Base-by-base conservation (phyloP, 2,888 invertebrate species). In the Platerodrilus igneus region DNA sequence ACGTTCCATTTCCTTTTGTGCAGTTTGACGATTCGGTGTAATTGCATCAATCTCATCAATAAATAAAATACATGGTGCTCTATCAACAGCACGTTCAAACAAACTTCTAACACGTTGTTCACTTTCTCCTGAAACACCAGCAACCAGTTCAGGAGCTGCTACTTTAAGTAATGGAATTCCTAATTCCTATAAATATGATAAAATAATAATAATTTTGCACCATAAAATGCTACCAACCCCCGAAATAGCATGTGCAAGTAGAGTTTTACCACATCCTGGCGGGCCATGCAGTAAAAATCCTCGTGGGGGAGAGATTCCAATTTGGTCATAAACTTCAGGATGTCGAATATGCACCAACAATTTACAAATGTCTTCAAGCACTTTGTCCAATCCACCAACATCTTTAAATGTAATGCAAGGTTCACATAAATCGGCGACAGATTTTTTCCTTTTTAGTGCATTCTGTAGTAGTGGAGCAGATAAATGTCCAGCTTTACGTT, bases 31-130 rank as follows among this genome's bases (percentile, higher is more conserved):
- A 63, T 92, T 90, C 3, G 87, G 88, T 18, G 92, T 89, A 27
- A 99, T 86, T n/a, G 92, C 83, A 72, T 99, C 97, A 43, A 99
- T 89, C 72, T 97, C 95, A 70, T 99, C 97, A 47, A 99, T 83
- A 60, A 96, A 94, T 21, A 96, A 68, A 8, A 96, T 79, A 63
- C 90, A 86, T 0, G 92, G 91, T 6, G 88, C 78, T 32, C 77
- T 70, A 39, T 71, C 67, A 4, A 77, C 64, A 1, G 95, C 94
- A 60, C 85, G 80, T 21, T 91, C 87, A 70, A 99, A 97, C 8
- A 96, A 68, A 52, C 91, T 86, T 46, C 96, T 75, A 45, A 97
- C 88, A 52, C 92, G 77, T 60, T 91, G 87, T 67, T 99, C 97
- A 1, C 93, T 93, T 67, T 95, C 94, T 0, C 97, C 97, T 0